Evolutionary conservation across 1,140 invertebrate species (phyloP).

Genomic region (Ridgeia piscesae): DNA sequence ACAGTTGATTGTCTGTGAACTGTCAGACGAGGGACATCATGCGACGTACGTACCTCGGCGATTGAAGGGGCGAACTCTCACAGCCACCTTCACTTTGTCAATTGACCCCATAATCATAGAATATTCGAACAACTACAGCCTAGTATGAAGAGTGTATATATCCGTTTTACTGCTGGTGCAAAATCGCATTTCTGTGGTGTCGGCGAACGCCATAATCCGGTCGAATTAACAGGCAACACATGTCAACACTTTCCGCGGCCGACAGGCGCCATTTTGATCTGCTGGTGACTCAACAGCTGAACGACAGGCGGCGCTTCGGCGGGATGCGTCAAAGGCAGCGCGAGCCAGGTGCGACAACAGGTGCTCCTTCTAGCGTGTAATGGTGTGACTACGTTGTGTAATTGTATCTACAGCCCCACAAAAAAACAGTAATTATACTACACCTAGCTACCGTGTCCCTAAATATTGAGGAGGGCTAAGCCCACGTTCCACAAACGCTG

Average conservation of each 20-base stretch:
- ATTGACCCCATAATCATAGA: slow-evolving; percentile 17
- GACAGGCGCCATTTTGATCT: slow-evolving; percentile 3
- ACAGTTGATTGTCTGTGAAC: not conserved
- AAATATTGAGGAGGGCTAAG: too few relatives aligned
- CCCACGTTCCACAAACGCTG: too few relatives aligned
- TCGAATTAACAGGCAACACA: not conserved
- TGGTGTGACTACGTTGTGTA: not conserved
- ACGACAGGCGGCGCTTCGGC: not conserved
- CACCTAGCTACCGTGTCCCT: too few relatives aligned
- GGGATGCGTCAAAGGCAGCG: not conserved
- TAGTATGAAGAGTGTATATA: not conserved
- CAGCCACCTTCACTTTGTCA: slow-evolving; percentile 92
- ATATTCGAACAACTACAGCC: not conserved
- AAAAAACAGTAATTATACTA: too few relatives aligned
- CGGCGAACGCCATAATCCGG: not conserved
- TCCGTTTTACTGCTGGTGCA: not conserved
- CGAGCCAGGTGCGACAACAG: not conserved
- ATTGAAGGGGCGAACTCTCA: slow-evolving; percentile 93
- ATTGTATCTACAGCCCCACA: too few relatives aligned
- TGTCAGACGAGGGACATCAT: not conserved
- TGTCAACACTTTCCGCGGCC: not conserved
- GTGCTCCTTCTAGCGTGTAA: not conserved
- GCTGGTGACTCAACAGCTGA: slow-evolving; percentile 3
- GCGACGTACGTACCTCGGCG: slow-evolving; percentile 75
- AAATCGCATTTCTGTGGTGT: not conserved